These are phyloP conservation scores for Lucifuga dentata DNA, from an alignment of 2,113 vertebrate species.

Conservation along the genomic window DNA sequence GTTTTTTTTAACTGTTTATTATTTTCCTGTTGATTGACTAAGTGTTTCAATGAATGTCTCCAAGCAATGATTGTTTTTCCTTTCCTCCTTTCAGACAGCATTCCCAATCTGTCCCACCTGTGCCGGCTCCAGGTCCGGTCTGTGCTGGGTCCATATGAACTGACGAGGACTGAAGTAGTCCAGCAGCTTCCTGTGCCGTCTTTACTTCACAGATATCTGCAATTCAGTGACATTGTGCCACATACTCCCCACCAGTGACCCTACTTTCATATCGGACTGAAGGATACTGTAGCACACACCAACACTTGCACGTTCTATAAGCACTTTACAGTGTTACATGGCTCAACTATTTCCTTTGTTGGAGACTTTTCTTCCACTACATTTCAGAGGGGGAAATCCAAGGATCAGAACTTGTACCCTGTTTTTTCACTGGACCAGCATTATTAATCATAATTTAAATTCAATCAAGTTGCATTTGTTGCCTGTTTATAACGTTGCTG, in stretches of 20 bases:
- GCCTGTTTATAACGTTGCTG: too few relatives aligned
- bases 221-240: slow-evolving; percentile 68
- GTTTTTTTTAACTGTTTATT: neutral
- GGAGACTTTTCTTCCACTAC: too few relatives aligned
- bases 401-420: too few relatives aligned
- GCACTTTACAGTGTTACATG: too few relatives aligned
- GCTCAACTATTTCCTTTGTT: too few relatives aligned
- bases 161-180: slow-evolving; percentile 67
- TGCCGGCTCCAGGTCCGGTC: slow-evolving; percentile 74
- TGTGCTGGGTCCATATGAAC: slow-evolving; percentile 60
- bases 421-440: too few relatives aligned
- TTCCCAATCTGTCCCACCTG: slow-evolving; percentile 76
- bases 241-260: neutral
- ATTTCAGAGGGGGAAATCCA: too few relatives aligned
- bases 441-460: too few relatives aligned
- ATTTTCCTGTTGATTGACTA: neutral
- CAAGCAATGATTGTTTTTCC: too few relatives aligned
- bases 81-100: slow-evolving; percentile 57
- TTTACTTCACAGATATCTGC: slow-evolving; percentile 71
- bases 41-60: neutral
- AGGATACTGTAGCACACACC: slow-evolving; percentile 5
- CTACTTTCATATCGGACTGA: neutral
- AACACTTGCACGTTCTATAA: slow-evolving; percentile 55
- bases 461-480: too few relatives aligned
- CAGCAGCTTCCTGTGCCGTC: slow-evolving; percentile 76